These are phyloP conservation scores for Perodicticus potto DNA, from an alignment of 2,797 vertebrate genomes.

Conservation along the genomic window DNA sequence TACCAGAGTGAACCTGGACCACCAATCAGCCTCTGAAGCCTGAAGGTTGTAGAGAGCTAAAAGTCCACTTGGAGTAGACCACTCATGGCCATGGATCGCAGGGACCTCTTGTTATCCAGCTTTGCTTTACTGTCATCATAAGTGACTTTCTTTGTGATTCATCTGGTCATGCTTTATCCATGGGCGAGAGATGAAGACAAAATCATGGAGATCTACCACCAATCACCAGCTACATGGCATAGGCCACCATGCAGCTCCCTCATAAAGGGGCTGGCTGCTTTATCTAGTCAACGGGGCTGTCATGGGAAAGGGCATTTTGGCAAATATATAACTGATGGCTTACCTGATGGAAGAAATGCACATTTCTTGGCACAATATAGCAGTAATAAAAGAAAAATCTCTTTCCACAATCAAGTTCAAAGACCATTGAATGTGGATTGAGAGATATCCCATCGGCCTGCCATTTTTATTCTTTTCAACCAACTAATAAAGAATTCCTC, in stretches of 20 bases:
- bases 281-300: neutral
- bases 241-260: neutral
- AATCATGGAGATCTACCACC: neutral
- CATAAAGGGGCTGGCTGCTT: neutral
- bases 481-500: neutral
- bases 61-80: neutral
- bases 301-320: neutral
- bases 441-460: neutral
- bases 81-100: neutral
- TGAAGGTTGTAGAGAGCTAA: neutral
- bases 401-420: slow-evolving; percentile 5
- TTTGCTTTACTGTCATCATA: neutral
- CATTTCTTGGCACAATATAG: neutral
- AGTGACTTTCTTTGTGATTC: neutral
- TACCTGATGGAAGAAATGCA: neutral
- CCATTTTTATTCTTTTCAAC: slow-evolving; percentile 19
- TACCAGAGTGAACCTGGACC: neutral
- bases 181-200: neutral
- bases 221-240: neutral
- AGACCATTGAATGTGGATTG: neutral
- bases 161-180: neutral
- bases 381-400: slow-evolving; percentile 22
- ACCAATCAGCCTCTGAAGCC: slow-evolving; percentile 13
- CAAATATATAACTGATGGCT: neutral
- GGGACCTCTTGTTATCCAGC: neutral